These are phyloP conservation scores for Aspiorhynchus laticeps DNA, from an alignment of 2,113 vertebrate species.

Conservation along the genomic window DNA sequence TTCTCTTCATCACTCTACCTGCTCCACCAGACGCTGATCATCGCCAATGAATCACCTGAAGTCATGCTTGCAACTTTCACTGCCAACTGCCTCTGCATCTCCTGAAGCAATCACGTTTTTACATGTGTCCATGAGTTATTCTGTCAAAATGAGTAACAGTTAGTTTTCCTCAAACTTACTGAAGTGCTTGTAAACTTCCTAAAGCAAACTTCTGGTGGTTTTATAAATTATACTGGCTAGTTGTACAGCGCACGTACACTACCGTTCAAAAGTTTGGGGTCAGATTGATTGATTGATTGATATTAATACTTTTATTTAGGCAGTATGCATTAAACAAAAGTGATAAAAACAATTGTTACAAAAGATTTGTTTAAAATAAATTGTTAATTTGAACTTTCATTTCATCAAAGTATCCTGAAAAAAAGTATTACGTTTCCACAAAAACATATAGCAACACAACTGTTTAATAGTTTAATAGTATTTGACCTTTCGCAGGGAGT, in stretches of 20 bases:
- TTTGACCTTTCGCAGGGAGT: no score
- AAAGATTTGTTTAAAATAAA: neutral
- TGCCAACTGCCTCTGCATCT: conserved; percentile 54
- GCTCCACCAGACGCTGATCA: conserved; percentile 49
- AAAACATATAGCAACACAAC: neutral
- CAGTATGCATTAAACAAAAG: neutral
- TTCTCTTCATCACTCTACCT: conserved; percentile 51
- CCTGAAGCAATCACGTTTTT: conserved; percentile 42
- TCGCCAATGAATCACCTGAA: conserved; percentile 47
- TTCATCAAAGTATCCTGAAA: neutral
- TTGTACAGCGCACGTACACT: no score
- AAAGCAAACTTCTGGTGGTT: neutral
- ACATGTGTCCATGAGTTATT: conserved; percentile 26
- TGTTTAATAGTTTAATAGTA: neutral
- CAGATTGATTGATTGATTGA: neutral
- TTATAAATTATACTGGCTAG: neutral
- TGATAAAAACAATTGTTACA: neutral
- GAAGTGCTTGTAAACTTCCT: neutral
- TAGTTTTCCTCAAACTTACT: neutral
- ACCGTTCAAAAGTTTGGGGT: neutral
- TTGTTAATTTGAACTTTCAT: neutral
- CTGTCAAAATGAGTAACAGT: conserved; percentile 39
- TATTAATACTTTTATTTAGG: neutral
- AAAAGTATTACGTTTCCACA: neutral
- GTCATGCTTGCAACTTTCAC: conserved; percentile 48